These are phyloP conservation scores for Dinoponera quadriceps DNA, from an alignment of 1,140 invertebrate species.

Conservation along the genomic window DNA sequence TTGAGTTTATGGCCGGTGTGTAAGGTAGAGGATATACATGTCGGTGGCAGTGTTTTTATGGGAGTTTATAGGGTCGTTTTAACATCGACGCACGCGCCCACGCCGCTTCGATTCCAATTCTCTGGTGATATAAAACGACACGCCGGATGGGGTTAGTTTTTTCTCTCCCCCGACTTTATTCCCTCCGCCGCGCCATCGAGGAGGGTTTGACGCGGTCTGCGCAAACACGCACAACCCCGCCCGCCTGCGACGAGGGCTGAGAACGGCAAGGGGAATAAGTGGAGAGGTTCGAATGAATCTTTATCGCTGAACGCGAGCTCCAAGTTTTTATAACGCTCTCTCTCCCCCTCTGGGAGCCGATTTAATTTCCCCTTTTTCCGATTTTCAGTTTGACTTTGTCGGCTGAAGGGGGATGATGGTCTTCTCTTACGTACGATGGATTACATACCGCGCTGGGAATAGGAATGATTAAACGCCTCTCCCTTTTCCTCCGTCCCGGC, in stretches of 20 bases:
- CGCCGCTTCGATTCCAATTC: constrained; percentile 80
- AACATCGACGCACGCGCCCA: constrained; percentile 65
- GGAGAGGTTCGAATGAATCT: constrained; percentile 65
- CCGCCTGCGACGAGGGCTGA: background rate
- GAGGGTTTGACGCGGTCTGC: constrained; percentile 61
- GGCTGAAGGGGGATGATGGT: background rate
- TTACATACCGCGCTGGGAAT: constrained; percentile 34
- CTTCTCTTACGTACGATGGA: constrained; percentile 41
- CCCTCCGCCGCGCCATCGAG: constrained; percentile 19
- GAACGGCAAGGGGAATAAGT: constrained; percentile 64
- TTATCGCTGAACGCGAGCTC: constrained; percentile 67
- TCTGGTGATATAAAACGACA: constrained; percentile 79
- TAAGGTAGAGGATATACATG: constrained; percentile 24
- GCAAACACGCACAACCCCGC: constrained; percentile 54
- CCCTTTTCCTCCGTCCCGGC: background rate
- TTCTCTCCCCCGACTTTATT: constrained; percentile 21
- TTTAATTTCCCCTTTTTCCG: constrained; percentile 66
- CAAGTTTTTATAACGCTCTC: constrained; percentile 69
- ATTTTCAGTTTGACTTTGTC: constrained; percentile 62
- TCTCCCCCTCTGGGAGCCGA: constrained; percentile 59
- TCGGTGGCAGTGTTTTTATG: constrained; percentile 65
- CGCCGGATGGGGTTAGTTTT: constrained; percentile 63
- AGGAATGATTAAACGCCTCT: constrained; percentile 38
- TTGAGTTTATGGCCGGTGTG: constrained; percentile 42
- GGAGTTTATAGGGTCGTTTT: constrained; percentile 74